phyloP scores from a whole-genome alignment of 2,888 invertebrate species.

The Rhagium mordax region DNA sequence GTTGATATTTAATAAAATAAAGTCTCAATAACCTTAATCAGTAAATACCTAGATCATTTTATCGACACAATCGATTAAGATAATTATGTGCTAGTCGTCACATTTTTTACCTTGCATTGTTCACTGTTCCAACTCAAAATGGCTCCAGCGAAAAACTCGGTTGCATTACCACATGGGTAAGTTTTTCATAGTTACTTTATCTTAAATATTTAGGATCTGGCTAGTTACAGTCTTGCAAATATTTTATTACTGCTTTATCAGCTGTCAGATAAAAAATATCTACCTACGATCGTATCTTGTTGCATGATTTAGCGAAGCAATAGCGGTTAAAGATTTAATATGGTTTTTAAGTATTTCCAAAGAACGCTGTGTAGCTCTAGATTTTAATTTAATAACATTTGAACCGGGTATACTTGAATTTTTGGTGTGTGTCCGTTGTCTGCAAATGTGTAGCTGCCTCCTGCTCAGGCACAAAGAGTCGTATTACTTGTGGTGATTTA shows the following conservation, averaged over 20 bases:
- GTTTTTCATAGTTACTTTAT: not conserved
- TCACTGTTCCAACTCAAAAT: not conserved
- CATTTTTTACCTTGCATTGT: not conserved
- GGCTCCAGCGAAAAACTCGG: not conserved
- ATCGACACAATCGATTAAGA: not conserved
- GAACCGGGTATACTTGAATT: too few relatives aligned
- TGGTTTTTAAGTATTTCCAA: too few relatives aligned
- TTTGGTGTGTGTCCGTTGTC: too few relatives aligned
- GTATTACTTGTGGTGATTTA: too few relatives aligned
- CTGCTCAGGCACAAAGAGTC: too few relatives aligned
- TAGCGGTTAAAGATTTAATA: not conserved
- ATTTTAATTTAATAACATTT: too few relatives aligned
- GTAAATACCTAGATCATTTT: slow-evolving; percentile 1
- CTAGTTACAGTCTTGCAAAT: not conserved
- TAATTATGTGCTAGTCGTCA: slow-evolving; percentile 1
- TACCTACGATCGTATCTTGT: not conserved
- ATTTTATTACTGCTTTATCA: not conserved
- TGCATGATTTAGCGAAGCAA: not conserved
- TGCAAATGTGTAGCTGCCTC: too few relatives aligned
- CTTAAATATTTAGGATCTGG: not conserved
- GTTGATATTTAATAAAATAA: not conserved
- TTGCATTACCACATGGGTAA: not conserved
- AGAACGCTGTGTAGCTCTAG: too few relatives aligned
- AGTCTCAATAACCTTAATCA: slow-evolving; percentile 2
- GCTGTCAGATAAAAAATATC: not conserved